A percentile compares a stretch with the other conserved stretches of the same genome.
These are phyloP conservation scores for Mayetiola destructor DNA, from an alignment of 2,888 invertebrate species.

Conservation along the genomic window DNA sequence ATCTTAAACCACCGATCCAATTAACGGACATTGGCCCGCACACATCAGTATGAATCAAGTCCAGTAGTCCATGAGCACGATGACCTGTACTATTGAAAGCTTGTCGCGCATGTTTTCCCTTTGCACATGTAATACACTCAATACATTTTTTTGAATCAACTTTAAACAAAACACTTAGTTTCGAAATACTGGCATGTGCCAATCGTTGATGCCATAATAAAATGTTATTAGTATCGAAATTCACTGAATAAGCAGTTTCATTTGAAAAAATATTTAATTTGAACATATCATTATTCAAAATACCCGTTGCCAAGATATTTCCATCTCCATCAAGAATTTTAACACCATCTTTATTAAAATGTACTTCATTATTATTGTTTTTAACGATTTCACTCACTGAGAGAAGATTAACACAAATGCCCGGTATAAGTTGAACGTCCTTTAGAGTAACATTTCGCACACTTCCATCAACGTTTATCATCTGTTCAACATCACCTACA, in stretches of 20 bases:
- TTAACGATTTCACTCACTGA: neutral
- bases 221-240: neutral
- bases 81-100: neutral
- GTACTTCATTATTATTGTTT: neutral
- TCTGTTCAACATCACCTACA: neutral
- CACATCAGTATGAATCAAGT: neutral
- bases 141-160: neutral
- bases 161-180: neutral
- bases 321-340: neutral
- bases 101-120: neutral
- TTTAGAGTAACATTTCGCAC: neutral
- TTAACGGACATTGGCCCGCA: neutral
- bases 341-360: neutral
- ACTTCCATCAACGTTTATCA: neutral
- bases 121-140: conserved; percentile 8
- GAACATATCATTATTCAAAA: neutral
- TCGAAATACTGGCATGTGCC: neutral
- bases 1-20: neutral
- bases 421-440: neutral
- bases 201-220: neutral
- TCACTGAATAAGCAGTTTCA: neutral
- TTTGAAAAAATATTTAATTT: neutral
- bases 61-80: neutral
- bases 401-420: neutral
- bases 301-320: neutral